These are phyloP conservation scores for Patagioenas fasciata DNA, from an alignment of 2,113 vertebrate species.

Conservation along the genomic window DNA sequence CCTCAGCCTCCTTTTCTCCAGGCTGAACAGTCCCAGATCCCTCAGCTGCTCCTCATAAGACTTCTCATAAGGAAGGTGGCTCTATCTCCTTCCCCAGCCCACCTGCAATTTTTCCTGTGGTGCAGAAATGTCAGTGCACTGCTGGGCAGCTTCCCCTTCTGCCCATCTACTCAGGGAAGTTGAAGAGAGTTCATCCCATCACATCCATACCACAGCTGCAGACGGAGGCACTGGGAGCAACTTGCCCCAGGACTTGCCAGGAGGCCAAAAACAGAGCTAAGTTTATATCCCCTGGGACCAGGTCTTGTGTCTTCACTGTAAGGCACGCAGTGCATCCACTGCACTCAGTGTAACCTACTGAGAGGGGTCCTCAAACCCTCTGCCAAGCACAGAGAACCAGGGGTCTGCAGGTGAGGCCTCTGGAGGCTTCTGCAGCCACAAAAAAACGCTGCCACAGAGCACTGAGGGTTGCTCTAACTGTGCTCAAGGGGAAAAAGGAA, in stretches of 20 bases:
- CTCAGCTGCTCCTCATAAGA: too few relatives aligned
- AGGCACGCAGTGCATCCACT: neutral
- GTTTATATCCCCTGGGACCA: neutral
- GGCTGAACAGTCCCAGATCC: too few relatives aligned
- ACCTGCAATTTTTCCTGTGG: neutral
- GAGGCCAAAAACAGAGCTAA: neutral
- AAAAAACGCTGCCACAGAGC: neutral
- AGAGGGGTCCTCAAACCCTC: neutral
- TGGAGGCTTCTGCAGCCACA: neutral
- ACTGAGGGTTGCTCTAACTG: neutral
- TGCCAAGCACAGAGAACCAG: neutral
- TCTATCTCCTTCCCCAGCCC: neutral
- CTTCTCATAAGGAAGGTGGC: neutral
- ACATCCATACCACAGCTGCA: neutral
- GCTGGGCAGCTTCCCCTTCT: neutral
- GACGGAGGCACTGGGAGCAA: neutral
- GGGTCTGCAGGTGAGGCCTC: neutral
- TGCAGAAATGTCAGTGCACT: neutral
- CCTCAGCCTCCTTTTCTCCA: too few relatives aligned
- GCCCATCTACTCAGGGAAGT: neutral
- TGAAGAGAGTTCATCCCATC: neutral
- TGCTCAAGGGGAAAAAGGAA: neutral
- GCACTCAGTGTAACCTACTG: neutral
- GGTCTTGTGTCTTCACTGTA: neutral
- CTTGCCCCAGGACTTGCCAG: neutral